Base-by-base conservation (phyloP, 2,797 vertebrate genomes). In the Petrocephalus sullivani region DNA sequence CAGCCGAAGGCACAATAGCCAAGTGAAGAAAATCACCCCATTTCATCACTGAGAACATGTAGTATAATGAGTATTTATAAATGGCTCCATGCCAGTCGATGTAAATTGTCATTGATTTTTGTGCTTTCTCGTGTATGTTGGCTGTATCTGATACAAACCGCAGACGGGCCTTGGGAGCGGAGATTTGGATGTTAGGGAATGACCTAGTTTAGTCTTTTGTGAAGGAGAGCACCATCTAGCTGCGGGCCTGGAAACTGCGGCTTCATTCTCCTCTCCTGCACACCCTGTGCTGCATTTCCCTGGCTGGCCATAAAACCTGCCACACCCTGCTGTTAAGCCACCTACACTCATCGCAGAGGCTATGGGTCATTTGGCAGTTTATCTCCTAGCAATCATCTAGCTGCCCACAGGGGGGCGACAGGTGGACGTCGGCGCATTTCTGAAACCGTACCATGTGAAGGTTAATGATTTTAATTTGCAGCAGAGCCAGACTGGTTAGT, bases 101-200 rank as follows among this genome's bases (percentile, higher is more conserved):
- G 37, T 85, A 85, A 23, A 84, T 49, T 54, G 46, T 14, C 33
- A 87, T 64, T 67, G 9, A 78, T 64, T 46, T 64, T 46, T 49
- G 2, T 78, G 71, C 19, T 49, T 46, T 37, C 71, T 41, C 71
- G n/a, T 46, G 37, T 19, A 78, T 49, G 71, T 49, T 96, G 4
- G 94, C 87, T 5, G 75, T 64, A 0, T 90, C 91, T 86, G 95
- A 95, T 87, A 90, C 92, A 95, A 83, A 67, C 87, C 49, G 16
- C 87, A 78, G 67, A 9, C 33, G 83, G 91, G 0, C 95, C 56
- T 61, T 78, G 83, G 88, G 86, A 88, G 84, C 87, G 83, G 75
- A 95, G 0, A 95, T 95, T 93, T 94, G 96, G 93, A 90, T 96
- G 88, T 94, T 94, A 0, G 1, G 83, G 95, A 95, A 86, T 92